These are phyloP conservation scores for Tetraneura akinire DNA, from an alignment of 1,140 invertebrate genomes.

Conservation along the genomic window DNA sequence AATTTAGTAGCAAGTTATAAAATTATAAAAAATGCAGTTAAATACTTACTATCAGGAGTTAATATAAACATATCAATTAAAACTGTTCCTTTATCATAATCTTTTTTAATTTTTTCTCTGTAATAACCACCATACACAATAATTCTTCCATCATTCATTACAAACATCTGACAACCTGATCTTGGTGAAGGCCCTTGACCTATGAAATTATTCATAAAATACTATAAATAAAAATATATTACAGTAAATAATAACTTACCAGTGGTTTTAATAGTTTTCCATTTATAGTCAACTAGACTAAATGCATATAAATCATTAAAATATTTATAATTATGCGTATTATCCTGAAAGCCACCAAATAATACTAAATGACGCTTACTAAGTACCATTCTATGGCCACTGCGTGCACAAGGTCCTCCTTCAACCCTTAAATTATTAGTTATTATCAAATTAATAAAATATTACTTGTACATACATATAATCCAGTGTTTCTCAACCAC, in stretches of 20 bases:
- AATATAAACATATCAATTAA: constrained; percentile 83
- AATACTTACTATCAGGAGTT: constrained; percentile 68
- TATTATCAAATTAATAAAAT: background rate
- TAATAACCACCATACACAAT: constrained; percentile 87
- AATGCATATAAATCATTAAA: constrained; percentile 87
- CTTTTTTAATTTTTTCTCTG: constrained; percentile 75
- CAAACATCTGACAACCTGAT: constrained; percentile 73
- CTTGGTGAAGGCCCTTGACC: constrained; percentile 68
- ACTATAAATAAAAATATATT: background rate
- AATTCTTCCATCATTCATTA: constrained; percentile 67
- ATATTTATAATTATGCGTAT: constrained; percentile 83
- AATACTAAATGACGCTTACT: constrained; percentile 79
- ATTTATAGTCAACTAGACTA: constrained; percentile 76
- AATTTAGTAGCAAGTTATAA: too few relatives aligned
- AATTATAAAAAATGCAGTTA: background rate
- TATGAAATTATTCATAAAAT: constrained; percentile 52
- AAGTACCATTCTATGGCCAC: constrained; percentile 86
- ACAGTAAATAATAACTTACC: constrained; percentile 59
- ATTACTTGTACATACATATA: too few relatives aligned
- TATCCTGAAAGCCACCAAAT: constrained; percentile 92
- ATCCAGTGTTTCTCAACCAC: too few relatives aligned
- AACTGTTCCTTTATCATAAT: constrained; percentile 77
- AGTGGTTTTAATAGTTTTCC: constrained; percentile 73
- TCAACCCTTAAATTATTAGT: constrained; percentile 62
- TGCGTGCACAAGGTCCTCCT: constrained; percentile 80